These are phyloP conservation scores for Rallus limicola DNA, from an alignment of 2,113 vertebrate species.

Conservation along the genomic window DNA sequence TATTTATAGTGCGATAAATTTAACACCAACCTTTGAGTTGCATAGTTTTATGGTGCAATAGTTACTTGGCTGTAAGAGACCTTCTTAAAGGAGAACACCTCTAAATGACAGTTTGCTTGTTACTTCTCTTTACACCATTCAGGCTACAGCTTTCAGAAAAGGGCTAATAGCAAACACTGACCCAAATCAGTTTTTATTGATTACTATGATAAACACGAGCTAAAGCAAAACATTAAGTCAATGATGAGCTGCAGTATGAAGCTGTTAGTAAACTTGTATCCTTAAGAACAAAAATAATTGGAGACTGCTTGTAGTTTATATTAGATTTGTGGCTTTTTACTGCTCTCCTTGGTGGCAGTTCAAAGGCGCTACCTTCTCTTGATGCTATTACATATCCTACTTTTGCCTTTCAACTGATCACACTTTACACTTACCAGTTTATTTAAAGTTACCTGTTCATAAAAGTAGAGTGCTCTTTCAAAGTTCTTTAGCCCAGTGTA, in stretches of 20 bases:
- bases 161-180: fast-evolving
- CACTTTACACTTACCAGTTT: background rate
- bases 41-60: background rate
- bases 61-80: background rate
- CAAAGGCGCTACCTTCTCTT: background rate
- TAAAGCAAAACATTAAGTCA: background rate
- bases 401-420: background rate
- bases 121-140: background rate
- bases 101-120: background rate
- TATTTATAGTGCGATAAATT: conserved; percentile 59
- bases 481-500: conserved; percentile 99
- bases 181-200: background rate
- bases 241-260: background rate
- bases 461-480: conserved; percentile 98
- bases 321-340: background rate
- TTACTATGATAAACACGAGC: background rate
- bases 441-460: conserved; percentile 88
- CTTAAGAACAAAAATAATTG: background rate
- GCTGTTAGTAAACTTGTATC: background rate
- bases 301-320: background rate
- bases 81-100: background rate
- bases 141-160: background rate
- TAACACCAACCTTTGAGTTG: conserved; percentile 47
- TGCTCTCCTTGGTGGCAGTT: background rate
- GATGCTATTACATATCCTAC: background rate